Conservation (phyloP, 2,888 invertebrate species). For the Chymomyza procnemis region DNA sequence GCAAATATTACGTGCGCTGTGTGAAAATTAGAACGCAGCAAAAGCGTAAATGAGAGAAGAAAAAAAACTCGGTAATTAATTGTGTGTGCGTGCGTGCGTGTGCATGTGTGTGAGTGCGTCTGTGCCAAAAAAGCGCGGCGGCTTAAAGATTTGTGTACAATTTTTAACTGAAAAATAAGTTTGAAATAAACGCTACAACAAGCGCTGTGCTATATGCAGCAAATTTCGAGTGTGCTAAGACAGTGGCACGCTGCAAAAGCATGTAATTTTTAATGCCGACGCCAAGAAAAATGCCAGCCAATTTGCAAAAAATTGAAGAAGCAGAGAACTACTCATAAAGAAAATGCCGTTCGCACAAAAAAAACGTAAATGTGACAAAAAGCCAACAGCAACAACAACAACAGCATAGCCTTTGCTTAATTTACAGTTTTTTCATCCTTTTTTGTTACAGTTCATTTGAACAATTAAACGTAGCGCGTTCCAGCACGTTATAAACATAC, state of each 20-base stretch:
- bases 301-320: neutral
- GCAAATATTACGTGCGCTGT: conserved; percentile 1
- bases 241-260: neutral
- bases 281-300: neutral
- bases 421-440: conserved; percentile 3
- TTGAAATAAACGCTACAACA: neutral
- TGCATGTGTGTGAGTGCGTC: conserved; percentile 33
- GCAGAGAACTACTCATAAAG: neutral
- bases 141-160: conserved; percentile 36
- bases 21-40: conserved; percentile 5
- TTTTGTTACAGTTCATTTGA: conserved; percentile 44
- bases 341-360: neutral
- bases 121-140: conserved; percentile 50
- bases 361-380: conserved; percentile 4
- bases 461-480: conserved; percentile 30
- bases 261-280: neutral
- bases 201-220: neutral
- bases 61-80: conserved; percentile 15
- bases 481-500: conserved; percentile 32
- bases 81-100: conserved; percentile 8
- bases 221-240: neutral
- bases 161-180: conserved; percentile 8
- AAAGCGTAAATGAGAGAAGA: conserved; percentile 25
- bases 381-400: neutral
- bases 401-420: neutral